Evolutionary conservation across 2,888 invertebrate genomes (phyloP), one percentile per base, ranked within the genome.

Genomic region (Chalcis sispes): DNA sequence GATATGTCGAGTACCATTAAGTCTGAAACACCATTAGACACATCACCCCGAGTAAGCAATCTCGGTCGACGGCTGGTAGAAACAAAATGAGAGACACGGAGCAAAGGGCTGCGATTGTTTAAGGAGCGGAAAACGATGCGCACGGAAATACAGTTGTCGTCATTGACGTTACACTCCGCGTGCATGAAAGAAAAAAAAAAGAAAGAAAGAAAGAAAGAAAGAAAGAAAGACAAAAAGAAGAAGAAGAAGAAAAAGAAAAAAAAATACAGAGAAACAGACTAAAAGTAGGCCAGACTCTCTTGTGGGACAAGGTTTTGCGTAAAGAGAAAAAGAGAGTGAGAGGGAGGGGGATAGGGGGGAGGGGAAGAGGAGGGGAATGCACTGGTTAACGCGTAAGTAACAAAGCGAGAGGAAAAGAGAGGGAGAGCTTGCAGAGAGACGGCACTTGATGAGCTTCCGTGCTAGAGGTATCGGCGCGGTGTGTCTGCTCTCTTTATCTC

Each of bases 391-490:
- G 27, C 10, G 32, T 2, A n/a, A 27, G 67, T 13, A 29, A 18
- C 1, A 54, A 1, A 50, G 23, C 52, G 29, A 58, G 27, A 27
- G n/a, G 25, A 36, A 32, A 46, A 56, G 42, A 20, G 40, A 20
- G 20, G 25, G 13, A 54, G 29, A n/a, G n/a, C n/a, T n/a, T n/a
- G n/a, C n/a, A n/a, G n/a, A 36, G 25, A 32, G 10, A 27, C 23
- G 10, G 46, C 72, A 77, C 64, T 77, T 77, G 76, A 67, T 32
- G 58, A 64, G 76, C 69, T 77, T 77, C 76, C 62, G 40, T 50
- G 69, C 56, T 75, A 4, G 42, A 5, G n/a, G 15, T 62, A 54
- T 62, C 20, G 29, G 52, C 15, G 2, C n/a, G n/a, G n/a, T n/a
- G n/a, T n/a, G n/a, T n/a, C n/a, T n/a, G n/a, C n/a, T n/a, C n/a